These are phyloP conservation scores for Luperina testacea DNA, from an alignment of 2,888 invertebrate genomes.

Conservation along the genomic window DNA sequence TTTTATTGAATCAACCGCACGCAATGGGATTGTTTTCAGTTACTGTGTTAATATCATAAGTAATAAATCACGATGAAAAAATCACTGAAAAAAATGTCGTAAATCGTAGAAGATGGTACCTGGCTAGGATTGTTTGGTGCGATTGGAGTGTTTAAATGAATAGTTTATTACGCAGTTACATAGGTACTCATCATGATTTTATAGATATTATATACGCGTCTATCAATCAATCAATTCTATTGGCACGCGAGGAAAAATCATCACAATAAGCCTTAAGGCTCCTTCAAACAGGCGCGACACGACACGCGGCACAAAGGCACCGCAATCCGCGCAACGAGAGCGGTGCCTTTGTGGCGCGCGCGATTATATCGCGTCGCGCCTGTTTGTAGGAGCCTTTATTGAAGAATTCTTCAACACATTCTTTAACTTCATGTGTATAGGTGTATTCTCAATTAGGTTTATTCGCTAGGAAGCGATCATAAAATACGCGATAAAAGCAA, in stretches of 20 bases:
- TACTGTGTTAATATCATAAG: conserved; percentile 3
- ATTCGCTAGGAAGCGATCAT: background rate
- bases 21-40: conserved; percentile 30
- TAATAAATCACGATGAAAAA: conserved; percentile 8
- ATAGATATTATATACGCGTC: conserved; percentile 13
- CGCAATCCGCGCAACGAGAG: no score
- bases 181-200: background rate
- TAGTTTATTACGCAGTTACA: conserved; percentile 11
- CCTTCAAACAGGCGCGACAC: no score
- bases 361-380: no score
- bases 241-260: conserved; percentile 26
- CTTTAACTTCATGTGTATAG: background rate
- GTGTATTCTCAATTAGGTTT: conserved; percentile 8
- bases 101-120: background rate
- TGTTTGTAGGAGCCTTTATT: background rate
- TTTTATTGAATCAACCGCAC: conserved; percentile 28
- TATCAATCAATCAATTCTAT: conserved; percentile 39
- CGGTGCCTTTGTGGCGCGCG: no score
- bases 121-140: background rate
- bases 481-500: background rate
- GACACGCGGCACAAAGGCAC: no score
- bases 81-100: background rate
- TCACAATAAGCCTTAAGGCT: background rate
- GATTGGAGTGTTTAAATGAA: conserved; percentile 6
- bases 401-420: conserved; percentile 27